Evolutionary conservation across 2,888 invertebrate species (phyloP).

Genomic region (Galerucella pusilla): DNA sequence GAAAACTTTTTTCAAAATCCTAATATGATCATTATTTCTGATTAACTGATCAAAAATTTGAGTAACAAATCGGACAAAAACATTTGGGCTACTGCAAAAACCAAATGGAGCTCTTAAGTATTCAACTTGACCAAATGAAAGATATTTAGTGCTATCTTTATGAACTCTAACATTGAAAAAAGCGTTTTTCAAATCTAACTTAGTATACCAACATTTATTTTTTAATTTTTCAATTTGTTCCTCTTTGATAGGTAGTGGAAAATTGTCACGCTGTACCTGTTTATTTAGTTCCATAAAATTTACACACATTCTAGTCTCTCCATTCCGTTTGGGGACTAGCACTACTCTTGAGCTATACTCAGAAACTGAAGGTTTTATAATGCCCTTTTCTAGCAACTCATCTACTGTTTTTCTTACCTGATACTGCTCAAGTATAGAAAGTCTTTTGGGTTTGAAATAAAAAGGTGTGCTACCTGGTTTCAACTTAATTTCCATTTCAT

Average conservation of each 20-base stretch:
- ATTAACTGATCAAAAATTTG: not conserved
- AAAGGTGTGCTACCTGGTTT: not conserved
- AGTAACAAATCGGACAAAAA: conserved; percentile 2
- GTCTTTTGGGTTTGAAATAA: conserved; percentile 2
- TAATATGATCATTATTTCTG: not conserved
- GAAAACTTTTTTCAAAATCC: conserved; percentile 4
- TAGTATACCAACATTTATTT: no score
- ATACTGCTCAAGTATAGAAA: not conserved
- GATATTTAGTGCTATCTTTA: not conserved
- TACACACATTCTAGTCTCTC: no score
- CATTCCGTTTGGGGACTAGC: no score
- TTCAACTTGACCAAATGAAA: conserved; percentile 2
- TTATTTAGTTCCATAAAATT: no score
- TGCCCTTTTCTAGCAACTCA: no score
- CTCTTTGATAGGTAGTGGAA: no score
- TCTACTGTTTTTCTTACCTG: not conserved
- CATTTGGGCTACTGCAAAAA: not conserved
- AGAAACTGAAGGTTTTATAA: no score
- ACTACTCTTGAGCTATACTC: no score
- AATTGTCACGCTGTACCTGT: no score
- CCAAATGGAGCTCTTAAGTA: not conserved
- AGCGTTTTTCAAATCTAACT: no score
- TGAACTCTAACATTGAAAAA: no score
- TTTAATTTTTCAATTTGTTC: no score
- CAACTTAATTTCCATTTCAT: not conserved